Base-by-base conservation (phyloP, 2,797 vertebrate genomes). In the Phrynocephalus vlangalii region DNA sequence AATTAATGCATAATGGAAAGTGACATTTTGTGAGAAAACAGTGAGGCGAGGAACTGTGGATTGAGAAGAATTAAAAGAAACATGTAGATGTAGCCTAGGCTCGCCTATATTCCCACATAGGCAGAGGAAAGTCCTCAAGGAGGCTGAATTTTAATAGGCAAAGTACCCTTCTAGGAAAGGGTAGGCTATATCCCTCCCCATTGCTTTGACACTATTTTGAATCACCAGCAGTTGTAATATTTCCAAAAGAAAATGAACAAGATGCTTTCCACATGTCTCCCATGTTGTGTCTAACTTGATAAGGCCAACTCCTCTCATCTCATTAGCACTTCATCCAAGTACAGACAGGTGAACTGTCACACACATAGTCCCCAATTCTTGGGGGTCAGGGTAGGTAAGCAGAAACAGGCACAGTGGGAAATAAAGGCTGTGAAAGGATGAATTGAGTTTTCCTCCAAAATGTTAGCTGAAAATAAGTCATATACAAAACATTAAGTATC, bases 401-500 rank as follows among this genome's bases (percentile, higher is more conserved):
- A 44, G 48, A n/a, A 20, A 15, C n/a, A 26, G 10, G 16, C 1
- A 73, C 6, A 52, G 11, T 63, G 60, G 13, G 5, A 63, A 63
- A 20, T 5, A 7, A 71, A 72, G 60, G 68, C 22, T 68, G 66
- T 20, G 38, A 63, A 63, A 20, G 13, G 60, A 50, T 84, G 82
- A 89, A 16, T 26, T 82, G 84, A 26, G 52, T 66, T 76, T 76
- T 44, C 60, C 70, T 75, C 70, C 77, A 22, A 50, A 79, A 67
- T 26, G 5, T 56, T 30, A 68, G 52, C 44, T 44, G 66, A 70
- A 71, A 79, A 79, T 63, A 71, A 50, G 44, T 66, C 56, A 72
- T 83, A 30, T 48, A 60, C 71, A 72, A 71, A 71, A 82, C 71
- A 72, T 22, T 70, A 68, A 63, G 67, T 22, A 86, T 73, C 87